Conservation (phyloP, 1,140 invertebrate species). For the Brachionus asplanchnoidis region DNA sequence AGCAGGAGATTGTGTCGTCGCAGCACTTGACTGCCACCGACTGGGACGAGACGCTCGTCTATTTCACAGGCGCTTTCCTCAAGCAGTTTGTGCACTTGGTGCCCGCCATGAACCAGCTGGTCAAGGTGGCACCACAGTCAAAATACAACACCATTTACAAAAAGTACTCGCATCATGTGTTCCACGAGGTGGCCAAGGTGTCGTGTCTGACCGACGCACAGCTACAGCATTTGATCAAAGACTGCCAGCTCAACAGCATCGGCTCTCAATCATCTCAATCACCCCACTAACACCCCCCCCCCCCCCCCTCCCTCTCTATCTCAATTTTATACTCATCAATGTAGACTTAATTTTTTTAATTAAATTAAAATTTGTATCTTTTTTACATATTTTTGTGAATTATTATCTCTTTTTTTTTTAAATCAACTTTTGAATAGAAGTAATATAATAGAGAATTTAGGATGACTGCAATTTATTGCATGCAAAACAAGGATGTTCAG, state of each 20-base stretch:
- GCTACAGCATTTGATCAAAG: neutral
- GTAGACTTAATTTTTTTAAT: neutral
- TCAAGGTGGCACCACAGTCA: slow-evolving; percentile 3
- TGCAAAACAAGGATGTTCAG: neutral
- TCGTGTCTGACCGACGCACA: neutral
- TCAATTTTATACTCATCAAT: neutral
- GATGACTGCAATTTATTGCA: neutral
- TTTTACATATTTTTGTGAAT: neutral
- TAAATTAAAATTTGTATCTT: slow-evolving; percentile 5
- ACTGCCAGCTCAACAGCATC: neutral
- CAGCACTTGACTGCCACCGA: neutral
- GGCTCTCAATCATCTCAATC: neutral
- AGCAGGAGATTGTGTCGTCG: neutral
- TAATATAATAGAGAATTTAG: neutral
- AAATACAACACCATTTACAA: slow-evolving; percentile 37
- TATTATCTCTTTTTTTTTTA: neutral
- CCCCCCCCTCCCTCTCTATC: too few relatives aligned
- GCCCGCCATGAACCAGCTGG: slow-evolving; percentile 11
- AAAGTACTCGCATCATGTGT: slow-evolving; percentile 37
- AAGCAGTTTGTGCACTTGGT: slow-evolving; percentile 19
- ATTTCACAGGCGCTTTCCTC: slow-evolving; percentile 30
- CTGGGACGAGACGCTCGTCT: slow-evolving; percentile 11
- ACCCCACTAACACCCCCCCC: neutral
- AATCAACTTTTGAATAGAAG: neutral
- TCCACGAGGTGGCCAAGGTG: slow-evolving; percentile 19